Conservation (phyloP, 1,140 invertebrate species). For the Drosophila mayri region DNA sequence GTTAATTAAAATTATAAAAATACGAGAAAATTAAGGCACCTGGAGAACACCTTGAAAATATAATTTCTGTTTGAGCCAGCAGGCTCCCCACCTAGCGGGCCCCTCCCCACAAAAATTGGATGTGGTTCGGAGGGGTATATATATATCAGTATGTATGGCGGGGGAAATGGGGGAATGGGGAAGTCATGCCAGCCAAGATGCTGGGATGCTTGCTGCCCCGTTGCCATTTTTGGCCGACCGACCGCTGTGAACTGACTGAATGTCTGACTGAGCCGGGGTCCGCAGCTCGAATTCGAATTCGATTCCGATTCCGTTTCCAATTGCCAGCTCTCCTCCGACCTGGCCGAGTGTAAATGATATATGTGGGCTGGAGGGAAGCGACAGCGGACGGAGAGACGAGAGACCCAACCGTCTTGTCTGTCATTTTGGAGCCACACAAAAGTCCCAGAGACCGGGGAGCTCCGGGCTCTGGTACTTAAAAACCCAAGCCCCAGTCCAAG, state of each 20-base stretch:
- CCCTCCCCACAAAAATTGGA: conserved; percentile 14
- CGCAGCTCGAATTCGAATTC: conserved; percentile 47
- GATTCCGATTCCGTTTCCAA: conserved; percentile 57
- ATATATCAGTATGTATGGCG: conserved; percentile 1
- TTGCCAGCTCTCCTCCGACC: conserved; percentile 30
- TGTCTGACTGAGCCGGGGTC: conserved; percentile 46
- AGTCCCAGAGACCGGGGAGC: conserved; percentile 35
- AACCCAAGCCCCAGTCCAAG: not conserved
- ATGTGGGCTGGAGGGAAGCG: conserved; percentile 52
- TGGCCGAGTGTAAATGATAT: conserved; percentile 79
- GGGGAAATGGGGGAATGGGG: not conserved
- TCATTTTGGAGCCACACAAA: conserved; percentile 73
- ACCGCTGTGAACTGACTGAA: conserved; percentile 68
- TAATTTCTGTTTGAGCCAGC: conserved; percentile 72
- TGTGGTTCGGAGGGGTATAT: not conserved
- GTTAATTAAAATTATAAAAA: conserved; percentile 74
- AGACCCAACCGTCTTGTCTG: conserved; percentile 62
- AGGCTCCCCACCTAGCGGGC: conserved; percentile 26
- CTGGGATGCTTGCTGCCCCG: conserved; percentile 36
- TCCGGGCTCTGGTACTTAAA: conserved; percentile 20
- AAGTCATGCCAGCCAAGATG: conserved; percentile 1
- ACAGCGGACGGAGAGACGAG: not conserved
- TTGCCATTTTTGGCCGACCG: conserved; percentile 77
- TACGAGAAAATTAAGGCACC: conserved; percentile 49
- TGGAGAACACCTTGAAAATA: conserved; percentile 82